phyloP scores from a whole-genome alignment of 2,113 vertebrate genomes.

The Indri indri region DNA sequence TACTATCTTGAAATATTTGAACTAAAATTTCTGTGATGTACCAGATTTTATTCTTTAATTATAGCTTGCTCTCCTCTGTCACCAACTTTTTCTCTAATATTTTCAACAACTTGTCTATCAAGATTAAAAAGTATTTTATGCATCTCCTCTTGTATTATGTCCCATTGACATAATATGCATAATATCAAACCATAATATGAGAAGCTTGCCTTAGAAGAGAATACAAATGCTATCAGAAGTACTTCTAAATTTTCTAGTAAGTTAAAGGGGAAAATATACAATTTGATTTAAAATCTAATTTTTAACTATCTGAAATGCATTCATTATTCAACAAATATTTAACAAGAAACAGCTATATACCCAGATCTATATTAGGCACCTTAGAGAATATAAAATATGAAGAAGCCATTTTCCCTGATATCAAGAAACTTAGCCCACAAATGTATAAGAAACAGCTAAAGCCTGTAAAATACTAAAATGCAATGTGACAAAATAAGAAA shows the following conservation, averaged over 20 bases:
- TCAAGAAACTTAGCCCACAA: not conserved
- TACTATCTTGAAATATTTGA: slow-evolving; percentile 1
- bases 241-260: not conserved
- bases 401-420: not conserved
- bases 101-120: not conserved
- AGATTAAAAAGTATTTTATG: not conserved
- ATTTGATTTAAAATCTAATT: not conserved
- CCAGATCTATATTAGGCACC: not conserved
- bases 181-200: not conserved
- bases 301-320: not conserved
- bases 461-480: not conserved
- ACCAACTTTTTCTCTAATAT: not conserved
- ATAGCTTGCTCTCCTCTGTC: not conserved
- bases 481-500: not conserved
- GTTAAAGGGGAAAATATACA: not conserved
- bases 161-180: not conserved
- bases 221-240: not conserved
- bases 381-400: not conserved
- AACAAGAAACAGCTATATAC: not conserved
- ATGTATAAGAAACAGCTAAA: not conserved
- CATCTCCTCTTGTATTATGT: not conserved
- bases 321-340: not conserved
- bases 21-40: not conserved
- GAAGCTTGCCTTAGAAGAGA: not conserved
- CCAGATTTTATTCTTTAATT: not conserved